Conservation (phyloP, 2,888 invertebrate genomes). For the Lampropteryx suffumata region DNA sequence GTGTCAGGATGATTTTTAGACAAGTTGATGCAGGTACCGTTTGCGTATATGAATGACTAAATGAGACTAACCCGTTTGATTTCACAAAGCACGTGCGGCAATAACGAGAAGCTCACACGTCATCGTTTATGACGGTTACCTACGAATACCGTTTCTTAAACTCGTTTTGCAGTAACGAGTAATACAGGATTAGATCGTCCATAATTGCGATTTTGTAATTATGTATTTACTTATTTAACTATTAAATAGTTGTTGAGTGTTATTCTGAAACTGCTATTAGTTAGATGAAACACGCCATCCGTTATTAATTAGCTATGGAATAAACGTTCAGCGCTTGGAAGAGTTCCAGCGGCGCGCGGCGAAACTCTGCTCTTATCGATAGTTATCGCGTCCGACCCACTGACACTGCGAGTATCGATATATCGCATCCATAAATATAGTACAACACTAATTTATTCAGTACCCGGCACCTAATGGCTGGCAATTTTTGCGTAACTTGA, state of each 20-base stretch:
- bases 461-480: not conserved
- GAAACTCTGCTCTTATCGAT: not conserved
- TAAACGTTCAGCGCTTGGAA: constrained; percentile 5
- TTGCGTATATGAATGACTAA: too few species aligned
- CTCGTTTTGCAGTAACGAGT: too few species aligned
- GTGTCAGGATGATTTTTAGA: too few species aligned
- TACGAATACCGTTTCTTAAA: too few species aligned
- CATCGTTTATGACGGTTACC: too few species aligned
- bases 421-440: not conserved
- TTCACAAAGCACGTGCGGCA: too few species aligned
- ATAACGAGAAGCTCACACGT: too few species aligned
- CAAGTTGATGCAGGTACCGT: too few species aligned
- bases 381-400: constrained; percentile 1
- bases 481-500: constrained; percentile 16
- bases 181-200: too few species aligned
- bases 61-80: too few species aligned
- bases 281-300: not conserved
- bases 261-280: not conserved
- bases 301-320: constrained; percentile 4
- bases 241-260: not conserved
- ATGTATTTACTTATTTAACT: too few species aligned
- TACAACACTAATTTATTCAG: not conserved
- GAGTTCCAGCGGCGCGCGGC: not conserved
- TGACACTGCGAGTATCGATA: not conserved
- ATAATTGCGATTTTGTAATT: too few species aligned